Percentiles rank a stretch among this genome's conserved stretches.
These are phyloP conservation scores for Nycticorax nycticorax DNA, from an alignment of 2,113 vertebrate genomes.

Conservation along the genomic window DNA sequence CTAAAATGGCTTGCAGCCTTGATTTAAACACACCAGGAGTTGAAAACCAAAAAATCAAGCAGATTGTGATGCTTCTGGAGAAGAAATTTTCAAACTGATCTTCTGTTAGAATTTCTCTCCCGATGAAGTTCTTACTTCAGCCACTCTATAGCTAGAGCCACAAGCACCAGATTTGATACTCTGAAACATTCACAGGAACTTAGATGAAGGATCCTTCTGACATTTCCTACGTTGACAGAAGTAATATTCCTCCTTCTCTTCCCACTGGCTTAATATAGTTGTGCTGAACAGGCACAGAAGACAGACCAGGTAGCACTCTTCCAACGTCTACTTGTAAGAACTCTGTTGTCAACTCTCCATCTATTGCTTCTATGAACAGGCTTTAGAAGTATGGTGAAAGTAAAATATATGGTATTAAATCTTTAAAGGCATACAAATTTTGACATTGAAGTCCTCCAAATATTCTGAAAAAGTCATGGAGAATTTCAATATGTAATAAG, in stretches of 20 bases:
- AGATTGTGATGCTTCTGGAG: background rate
- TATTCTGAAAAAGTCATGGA: background rate
- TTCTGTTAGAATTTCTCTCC: background rate
- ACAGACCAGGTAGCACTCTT: background rate
- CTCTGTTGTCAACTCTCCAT: background rate
- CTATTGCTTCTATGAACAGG: background rate
- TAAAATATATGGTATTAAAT: background rate
- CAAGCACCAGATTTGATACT: background rate
- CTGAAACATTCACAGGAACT: background rate
- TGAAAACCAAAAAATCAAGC: background rate
- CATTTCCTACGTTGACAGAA: background rate
- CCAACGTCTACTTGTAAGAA: background rate
- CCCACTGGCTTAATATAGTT: background rate
- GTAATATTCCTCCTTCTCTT: background rate
- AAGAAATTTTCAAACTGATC: background rate
- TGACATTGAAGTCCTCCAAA: background rate
- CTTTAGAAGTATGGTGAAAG: background rate
- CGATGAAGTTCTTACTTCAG: background rate
- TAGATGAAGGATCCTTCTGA: background rate
- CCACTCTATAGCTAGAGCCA: background rate
- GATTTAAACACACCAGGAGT: background rate
- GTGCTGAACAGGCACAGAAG: background rate
- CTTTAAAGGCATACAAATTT: background rate
- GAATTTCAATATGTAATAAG: background rate
- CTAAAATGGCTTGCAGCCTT: background rate